phyloP scores from a whole-genome alignment of 2,797 vertebrate species.

The Etheostoma nigrum region DNA sequence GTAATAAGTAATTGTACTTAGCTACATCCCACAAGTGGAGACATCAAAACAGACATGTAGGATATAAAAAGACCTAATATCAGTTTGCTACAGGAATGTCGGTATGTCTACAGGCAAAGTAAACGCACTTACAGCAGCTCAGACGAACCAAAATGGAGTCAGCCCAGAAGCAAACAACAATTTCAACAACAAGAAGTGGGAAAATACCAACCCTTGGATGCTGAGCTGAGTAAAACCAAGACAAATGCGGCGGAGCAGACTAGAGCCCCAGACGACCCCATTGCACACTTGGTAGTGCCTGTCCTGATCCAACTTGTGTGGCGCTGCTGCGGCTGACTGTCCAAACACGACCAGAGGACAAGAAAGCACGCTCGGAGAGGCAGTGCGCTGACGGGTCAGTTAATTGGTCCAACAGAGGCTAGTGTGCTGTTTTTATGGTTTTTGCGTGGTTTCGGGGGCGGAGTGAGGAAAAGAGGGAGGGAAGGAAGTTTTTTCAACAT shows the following conservation, averaged over 20 bases:
- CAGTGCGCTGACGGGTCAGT: slow-evolving; percentile 6
- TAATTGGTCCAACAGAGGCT: slow-evolving; percentile 51
- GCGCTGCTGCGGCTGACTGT: not conserved
- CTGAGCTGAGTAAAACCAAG: slow-evolving; percentile 46
- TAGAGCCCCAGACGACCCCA: slow-evolving; percentile 52
- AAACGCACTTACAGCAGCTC: slow-evolving; percentile 13
- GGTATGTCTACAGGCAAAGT: not conserved
- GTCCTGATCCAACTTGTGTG: not conserved
- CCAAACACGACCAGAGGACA: slow-evolving; percentile 30
- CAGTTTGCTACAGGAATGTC: not conserved
- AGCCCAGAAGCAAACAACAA: slow-evolving; percentile 22
- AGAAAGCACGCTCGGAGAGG: slow-evolving; percentile 25
- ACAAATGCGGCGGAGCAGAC: slow-evolving; percentile 38
- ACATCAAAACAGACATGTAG: not conserved
- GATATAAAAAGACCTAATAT: not conserved
- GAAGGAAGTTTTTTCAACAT: slow-evolving; percentile 62
- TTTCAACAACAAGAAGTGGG: not conserved
- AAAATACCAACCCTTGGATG: slow-evolving; percentile 64
- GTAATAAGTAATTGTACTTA: not conserved
- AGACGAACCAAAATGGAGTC: slow-evolving; percentile 59
- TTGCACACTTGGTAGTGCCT: not conserved
- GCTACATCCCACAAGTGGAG: not conserved
- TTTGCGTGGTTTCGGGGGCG: slow-evolving; percentile 21
- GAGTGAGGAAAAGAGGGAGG: slow-evolving; percentile 27
- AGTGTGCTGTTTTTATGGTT: slow-evolving; percentile 35